Conservation (phyloP, 2,797 vertebrate genomes). For the Diglossa cyanea region DNA sequence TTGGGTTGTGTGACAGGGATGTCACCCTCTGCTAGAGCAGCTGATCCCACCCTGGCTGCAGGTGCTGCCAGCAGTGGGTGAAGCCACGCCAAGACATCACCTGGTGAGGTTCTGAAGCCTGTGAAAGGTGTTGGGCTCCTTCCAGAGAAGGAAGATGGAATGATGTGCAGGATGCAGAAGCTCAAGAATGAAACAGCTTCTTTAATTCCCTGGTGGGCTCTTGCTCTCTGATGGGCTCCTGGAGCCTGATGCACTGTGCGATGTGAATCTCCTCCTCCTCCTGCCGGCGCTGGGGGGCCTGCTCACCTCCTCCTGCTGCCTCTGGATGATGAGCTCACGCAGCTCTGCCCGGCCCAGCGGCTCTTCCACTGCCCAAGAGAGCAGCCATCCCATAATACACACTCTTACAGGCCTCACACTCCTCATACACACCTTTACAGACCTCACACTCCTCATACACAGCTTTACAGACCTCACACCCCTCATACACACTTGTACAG, state of each 20-base stretch:
- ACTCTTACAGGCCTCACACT: fast-evolving
- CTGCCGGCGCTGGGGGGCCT: fast-evolving
- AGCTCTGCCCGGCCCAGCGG: conserved; percentile 36
- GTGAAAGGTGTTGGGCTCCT: neutral
- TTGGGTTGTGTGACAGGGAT: fast-evolving
- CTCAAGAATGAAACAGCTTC: neutral
- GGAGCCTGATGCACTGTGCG: fast-evolving
- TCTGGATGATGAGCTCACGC: neutral
- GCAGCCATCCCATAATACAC: fast-evolving
- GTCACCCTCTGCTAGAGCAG: fast-evolving
- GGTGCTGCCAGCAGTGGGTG: neutral
- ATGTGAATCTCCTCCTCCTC: neutral
- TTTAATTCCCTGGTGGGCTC: neutral
- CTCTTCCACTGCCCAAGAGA: conserved; percentile 19
- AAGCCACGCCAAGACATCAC: neutral
- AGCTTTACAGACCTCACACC: fast-evolving
- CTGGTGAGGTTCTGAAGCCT: neutral
- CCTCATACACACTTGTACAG: too few relatives aligned
- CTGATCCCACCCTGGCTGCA: fast-evolving
- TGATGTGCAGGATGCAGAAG: fast-evolving
- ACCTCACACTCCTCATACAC: fast-evolving
- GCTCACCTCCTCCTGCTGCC: neutral
- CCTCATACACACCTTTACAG: fast-evolving
- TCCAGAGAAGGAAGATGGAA: neutral
- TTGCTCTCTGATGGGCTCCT: fast-evolving